phyloP scores from a whole-genome alignment of 2,888 invertebrate genomes.

The Erannis defoliaria region DNA sequence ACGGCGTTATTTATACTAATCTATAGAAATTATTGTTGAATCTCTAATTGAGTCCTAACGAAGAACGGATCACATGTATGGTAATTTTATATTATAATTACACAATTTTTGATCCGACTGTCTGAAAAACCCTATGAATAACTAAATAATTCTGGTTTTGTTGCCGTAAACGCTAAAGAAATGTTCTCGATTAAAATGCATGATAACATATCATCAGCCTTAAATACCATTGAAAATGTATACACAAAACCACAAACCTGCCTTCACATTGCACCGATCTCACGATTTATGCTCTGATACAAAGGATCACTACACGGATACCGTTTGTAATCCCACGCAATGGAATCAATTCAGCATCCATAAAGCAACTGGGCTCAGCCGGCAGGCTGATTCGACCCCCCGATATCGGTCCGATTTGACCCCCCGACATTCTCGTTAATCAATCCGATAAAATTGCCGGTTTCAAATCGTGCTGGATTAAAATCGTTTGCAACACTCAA shows the following conservation, averaged over 20 bases:
- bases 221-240: not conserved
- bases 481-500: constrained; percentile 33
- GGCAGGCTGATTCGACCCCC: constrained; percentile 1
- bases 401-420: constrained; percentile 8
- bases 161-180: too few relatives aligned
- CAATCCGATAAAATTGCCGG: constrained; percentile 30
- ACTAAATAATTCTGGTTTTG: too few relatives aligned
- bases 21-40: too few relatives aligned
- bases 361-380: constrained; percentile 23
- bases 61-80: too few relatives aligned
- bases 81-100: too few relatives aligned
- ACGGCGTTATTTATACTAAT: too few relatives aligned
- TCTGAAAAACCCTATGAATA: too few relatives aligned
- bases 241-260: not conserved
- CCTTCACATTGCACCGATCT: not conserved
- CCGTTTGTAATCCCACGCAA: constrained; percentile 10
- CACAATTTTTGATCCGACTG: too few relatives aligned
- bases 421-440: constrained; percentile 27
- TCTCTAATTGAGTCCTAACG: too few relatives aligned
- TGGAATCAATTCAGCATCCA: constrained; percentile 15
- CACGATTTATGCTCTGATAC: not conserved
- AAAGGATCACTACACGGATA: not conserved
- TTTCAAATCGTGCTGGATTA: constrained; percentile 31
- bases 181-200: too few relatives aligned
- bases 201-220: too few relatives aligned